These are phyloP conservation scores for Gonocerus acuteangulatus DNA, from an alignment of 2,888 invertebrate genomes.

Conservation along the genomic window DNA sequence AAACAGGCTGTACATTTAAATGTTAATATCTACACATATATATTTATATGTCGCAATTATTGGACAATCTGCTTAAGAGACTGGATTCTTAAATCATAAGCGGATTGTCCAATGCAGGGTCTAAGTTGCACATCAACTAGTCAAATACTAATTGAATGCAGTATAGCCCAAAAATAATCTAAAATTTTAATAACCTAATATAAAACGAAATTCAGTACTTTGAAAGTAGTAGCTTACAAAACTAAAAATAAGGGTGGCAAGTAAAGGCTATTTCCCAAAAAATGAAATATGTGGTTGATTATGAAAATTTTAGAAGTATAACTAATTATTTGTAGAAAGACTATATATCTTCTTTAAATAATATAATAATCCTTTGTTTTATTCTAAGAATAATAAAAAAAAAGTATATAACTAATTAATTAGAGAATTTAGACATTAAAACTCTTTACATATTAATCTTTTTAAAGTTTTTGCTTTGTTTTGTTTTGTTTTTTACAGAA, in stretches of 20 bases:
- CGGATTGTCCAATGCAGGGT: constrained; percentile 29
- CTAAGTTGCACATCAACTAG: constrained; percentile 34
- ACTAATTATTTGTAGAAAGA: too few relatives aligned
- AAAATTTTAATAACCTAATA: background rate
- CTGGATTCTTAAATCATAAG: constrained; percentile 5
- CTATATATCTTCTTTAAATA: too few relatives aligned
- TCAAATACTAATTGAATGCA: constrained; percentile 30
- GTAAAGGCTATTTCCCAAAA: background rate
- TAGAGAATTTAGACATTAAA: too few relatives aligned
- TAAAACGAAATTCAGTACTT: background rate
- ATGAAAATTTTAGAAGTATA: too few relatives aligned
- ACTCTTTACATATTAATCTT: too few relatives aligned
- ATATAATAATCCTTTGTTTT: too few relatives aligned
- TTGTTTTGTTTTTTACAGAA: background rate
- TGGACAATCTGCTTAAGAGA: constrained; percentile 22
- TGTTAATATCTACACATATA: background rate
- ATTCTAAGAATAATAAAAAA: too few relatives aligned
- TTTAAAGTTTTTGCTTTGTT: too few relatives aligned
- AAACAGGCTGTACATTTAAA: constrained; percentile 21
- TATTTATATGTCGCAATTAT: constrained; percentile 1
- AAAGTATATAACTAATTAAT: too few relatives aligned
- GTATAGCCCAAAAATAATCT: constrained; percentile 24
- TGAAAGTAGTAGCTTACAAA: background rate
- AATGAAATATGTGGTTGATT: background rate
- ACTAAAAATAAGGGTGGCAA: background rate